Evolutionary conservation across 2,888 invertebrate species (phyloP).

Genomic region (Leptopilina drosophilae): DNA sequence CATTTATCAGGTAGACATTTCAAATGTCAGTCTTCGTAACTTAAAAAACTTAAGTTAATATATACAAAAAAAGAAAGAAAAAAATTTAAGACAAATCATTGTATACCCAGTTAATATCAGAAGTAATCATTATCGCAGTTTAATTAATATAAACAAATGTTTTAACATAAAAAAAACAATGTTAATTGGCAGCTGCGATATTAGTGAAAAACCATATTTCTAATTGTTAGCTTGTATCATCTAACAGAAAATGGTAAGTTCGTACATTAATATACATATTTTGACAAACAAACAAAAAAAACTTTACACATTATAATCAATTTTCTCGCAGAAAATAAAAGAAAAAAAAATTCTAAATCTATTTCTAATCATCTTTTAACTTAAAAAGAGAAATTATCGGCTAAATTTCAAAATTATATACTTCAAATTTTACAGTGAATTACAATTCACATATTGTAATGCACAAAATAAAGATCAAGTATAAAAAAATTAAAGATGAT

Average conservation of each 20-base stretch:
- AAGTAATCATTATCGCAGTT: constrained; percentile 32
- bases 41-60: constrained; percentile 55
- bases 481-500: not conserved
- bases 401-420: constrained; percentile 2
- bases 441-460: not conserved
- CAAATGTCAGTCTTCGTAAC: constrained; percentile 70
- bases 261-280: constrained; percentile 11
- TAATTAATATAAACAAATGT: constrained; percentile 51
- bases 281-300: constrained; percentile 2
- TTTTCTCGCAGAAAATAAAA: constrained; percentile 12
- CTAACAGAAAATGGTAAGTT: constrained; percentile 69
- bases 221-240: constrained; percentile 65
- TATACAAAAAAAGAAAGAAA: constrained; percentile 30
- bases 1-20: constrained; percentile 73
- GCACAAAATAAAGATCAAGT: not conserved
- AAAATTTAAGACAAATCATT: constrained; percentile 30
- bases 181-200: constrained; percentile 59
- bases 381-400: not conserved
- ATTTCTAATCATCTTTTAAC: not conserved
- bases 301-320: not conserved
- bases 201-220: constrained; percentile 63
- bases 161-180: constrained; percentile 66
- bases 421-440: not conserved
- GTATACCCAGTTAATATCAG: constrained; percentile 41
- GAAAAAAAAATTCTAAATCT: not conserved